Base-by-base conservation (phyloP, 2,888 invertebrate species). In the Volucella zonaria region DNA sequence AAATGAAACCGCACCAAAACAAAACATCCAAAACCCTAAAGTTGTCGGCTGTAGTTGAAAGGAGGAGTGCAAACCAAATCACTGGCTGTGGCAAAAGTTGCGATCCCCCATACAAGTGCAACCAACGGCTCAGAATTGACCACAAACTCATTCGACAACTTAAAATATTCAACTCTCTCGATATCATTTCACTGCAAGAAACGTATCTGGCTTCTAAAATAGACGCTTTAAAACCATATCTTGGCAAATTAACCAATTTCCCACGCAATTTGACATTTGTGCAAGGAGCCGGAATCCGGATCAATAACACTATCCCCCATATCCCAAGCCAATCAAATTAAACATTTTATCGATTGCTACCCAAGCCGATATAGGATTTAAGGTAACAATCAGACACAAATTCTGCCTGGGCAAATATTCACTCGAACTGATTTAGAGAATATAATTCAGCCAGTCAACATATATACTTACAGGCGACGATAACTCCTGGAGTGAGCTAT, bases 271-370 rank as follows among this genome's bases (percentile, higher is more conserved):
- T n/a, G n/a, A n/a, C 6, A 11, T 43, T 18, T 10, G 18, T 45
- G n/a, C 45, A 15, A 14, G 62, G 47, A 62, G 23, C 18, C 18
- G 43, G 61, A 12, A 61, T 45, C 18, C 61, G 43, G 15, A 43
- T 45, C 12, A 59, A 23, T 2, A 23, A 23, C 1, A 23, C 1
- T 23, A 23, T 23, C 23, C 23, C 61, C n/a, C 61, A 61, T 45
- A 12, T 18, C 61, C 43, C 3, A 23, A 23, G 23, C 3, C 23
- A 23, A 23, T 23, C 12, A 45, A 45, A 18, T 43, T 43, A 45
- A 61, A 61, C 38, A 61, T 61, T 45, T 11, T 61, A 45, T 61
- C 61, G 42, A 59, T 14, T 14, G 40, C 40, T 58, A n/a, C n/a
- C n/a, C n/a, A n/a, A n/a, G n/a, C 18, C 11, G 52, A n/a, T n/a